phyloP scores from a whole-genome alignment of 2,797 vertebrate species.

The Megalops cyprinoides region DNA sequence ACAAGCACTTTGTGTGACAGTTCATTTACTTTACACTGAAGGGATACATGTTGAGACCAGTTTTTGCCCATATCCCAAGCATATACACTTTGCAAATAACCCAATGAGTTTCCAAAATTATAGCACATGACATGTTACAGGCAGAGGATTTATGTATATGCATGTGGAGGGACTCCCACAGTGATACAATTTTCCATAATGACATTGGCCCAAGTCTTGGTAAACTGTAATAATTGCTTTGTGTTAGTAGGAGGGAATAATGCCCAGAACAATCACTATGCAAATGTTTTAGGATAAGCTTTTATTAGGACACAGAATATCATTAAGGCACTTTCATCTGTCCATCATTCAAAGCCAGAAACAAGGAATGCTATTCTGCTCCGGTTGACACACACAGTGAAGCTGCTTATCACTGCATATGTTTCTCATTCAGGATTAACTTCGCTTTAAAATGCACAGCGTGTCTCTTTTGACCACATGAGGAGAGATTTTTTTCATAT shows the following conservation, averaged over 20 bases:
- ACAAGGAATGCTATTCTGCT: constrained; percentile 26
- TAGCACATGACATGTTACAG: background rate
- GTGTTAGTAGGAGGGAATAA: constrained; percentile 32
- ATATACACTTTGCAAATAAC: background rate
- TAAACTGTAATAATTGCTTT: constrained; percentile 35
- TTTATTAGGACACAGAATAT: constrained; percentile 41
- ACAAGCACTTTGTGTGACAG: background rate
- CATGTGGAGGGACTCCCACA: background rate
- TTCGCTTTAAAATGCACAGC: constrained; percentile 26
- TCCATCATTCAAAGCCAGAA: constrained; percentile 31
- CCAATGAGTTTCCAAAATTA: background rate
- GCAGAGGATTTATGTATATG: constrained; percentile 1
- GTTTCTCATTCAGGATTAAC: constrained; percentile 32
- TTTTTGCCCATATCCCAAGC: background rate
- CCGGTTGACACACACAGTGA: background rate
- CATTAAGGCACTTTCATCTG: constrained; percentile 41
- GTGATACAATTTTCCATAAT: constrained; percentile 12
- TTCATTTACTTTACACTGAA: background rate
- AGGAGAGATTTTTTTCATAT: constrained; percentile 27
- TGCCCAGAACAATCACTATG: constrained; percentile 37
- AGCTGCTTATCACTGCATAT: constrained; percentile 14
- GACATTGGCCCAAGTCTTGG: constrained; percentile 12
- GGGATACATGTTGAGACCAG: background rate
- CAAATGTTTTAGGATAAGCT: constrained; percentile 35
- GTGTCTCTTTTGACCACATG: constrained; percentile 17